Base-by-base conservation (phyloP, 2,888 invertebrate genomes). In the Apotomis betuletana region DNA sequence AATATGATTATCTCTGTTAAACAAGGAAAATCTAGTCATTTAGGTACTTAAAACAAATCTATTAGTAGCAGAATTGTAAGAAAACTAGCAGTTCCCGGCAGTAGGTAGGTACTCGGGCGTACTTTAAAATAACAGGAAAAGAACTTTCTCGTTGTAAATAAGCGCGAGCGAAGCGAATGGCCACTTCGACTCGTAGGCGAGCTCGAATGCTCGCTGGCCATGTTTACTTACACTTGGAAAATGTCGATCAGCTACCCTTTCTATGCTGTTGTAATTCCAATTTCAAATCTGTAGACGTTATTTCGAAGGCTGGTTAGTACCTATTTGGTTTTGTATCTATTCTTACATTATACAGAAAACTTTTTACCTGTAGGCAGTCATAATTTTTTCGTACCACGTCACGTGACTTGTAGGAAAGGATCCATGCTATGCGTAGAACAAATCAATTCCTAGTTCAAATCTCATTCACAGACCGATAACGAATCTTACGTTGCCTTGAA, bases 401-500 rank as follows among this genome's bases (percentile, higher is more conserved):
- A n/a, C 41, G 49, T 10, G 49, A 49, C 8, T 49, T 6, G 9
- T 8, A 49, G 27, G 27, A 49, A 4, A 49, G 49, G 9, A 10
- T 9, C 10, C 49, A 9, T 49, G 49, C 49, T 3, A 49, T 49
- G 49, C 9, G 46, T 12, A 46, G 13, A 69, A 3, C 51, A 64
- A 59, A 61, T 60, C 12, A 69, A 69, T 73, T 69, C 62, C 62
- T 64, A 67, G 59, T 65, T 58, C 60, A 61, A 68, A 68, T 68
- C 49, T 63, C 67, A 72, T 72, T 63, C 59, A 65, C 44, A 67
- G 58, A 58, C 68, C 68, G 72, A 72, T 72, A 72, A 72, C 72
- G 63, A 72, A 27, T 27, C 27, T 72, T 72, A 63, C 68, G 72
- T 59, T 63, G 63, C 72, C 72, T 72, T 72, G 72, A 72, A 72